Evolutionary conservation across 2,113 vertebrate species (phyloP), one percentile per base, ranked within the genome.

Genomic region (Athene cunicularia): DNA sequence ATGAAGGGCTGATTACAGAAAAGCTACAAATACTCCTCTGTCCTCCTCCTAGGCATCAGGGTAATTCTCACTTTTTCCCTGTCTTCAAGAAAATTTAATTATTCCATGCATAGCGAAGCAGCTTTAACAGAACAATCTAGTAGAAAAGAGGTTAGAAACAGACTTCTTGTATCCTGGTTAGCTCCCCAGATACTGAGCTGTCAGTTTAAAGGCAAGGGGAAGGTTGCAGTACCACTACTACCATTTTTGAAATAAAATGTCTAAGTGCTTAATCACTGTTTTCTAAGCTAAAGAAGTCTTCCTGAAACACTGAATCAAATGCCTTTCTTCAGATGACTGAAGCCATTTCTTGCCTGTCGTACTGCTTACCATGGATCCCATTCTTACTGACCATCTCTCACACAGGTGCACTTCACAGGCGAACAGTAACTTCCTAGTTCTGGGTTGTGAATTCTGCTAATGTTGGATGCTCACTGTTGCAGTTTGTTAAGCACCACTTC

Each of bases 401-500:
- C 17, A 53, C 47, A 22, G 35, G 50, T 22, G 18, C 33, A 8
- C 24, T 80, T 56, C 62, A 35, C 63, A 70, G n/a, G 32, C 22
- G 35, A 88, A 67, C 64, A 30, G 30, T 27, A 59, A 80, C 21
- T 62, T 74, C 76, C 55, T 55, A 16, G 49, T 55, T 74, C 21
- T 6, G 18, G 39, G 23, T 7, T 71, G 52, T 22, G 49, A 18
- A 63, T 59, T 81, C 64, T 91, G 41, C 47, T 86, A 5, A n/a
- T 19, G 77, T 26, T 79, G 45, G 56, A 58, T 45, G 39, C 35
- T 79, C n/a, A 33, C 37, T 49, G 73, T 35, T 89, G 70, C 89
- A 95, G 56, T 49, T 77, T 60, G 60, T 68, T 93, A 82, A 93
- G 75, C 64, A 55, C 37, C 64, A 72, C 76, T 79, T 52, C 19